Conservation (phyloP, 2,113 vertebrate species). For the Pterocles gutturalis region DNA sequence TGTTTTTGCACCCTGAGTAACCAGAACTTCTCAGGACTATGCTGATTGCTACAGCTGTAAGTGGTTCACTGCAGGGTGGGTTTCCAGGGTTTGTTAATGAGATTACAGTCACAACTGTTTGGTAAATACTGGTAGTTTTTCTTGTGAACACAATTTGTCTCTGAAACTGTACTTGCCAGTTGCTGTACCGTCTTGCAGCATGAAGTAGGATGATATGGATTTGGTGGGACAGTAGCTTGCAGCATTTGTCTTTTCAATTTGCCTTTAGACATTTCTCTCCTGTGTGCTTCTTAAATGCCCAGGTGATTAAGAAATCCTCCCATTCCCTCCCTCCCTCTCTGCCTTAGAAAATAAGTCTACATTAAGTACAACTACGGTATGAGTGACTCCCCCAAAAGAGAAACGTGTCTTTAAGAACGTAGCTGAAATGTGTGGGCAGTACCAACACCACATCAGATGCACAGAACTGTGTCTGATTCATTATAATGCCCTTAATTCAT, state of each 20-base stretch:
- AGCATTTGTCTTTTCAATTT: not conserved
- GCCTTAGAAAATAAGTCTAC: not conserved
- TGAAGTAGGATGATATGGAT: not conserved
- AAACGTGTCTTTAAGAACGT: accelerated
- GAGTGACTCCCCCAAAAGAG: not conserved
- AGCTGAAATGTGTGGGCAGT: not conserved
- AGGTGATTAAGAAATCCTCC: not conserved
- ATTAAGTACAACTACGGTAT: not conserved
- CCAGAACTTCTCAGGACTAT: not conserved
- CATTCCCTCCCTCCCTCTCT: not conserved
- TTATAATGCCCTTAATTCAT: not conserved
- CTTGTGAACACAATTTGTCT: not conserved
- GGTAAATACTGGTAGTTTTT: not conserved
- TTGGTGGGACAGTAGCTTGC: not conserved
- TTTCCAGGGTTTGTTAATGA: not conserved
- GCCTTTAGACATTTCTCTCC: not conserved
- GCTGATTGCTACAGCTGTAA: not conserved
- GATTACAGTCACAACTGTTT: not conserved
- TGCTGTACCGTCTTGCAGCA: not conserved
- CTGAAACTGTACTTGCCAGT: not conserved
- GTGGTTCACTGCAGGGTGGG: not conserved
- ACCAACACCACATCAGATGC: not conserved
- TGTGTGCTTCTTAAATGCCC: not conserved
- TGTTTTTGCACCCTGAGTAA: not conserved
- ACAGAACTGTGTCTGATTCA: accelerated